A percentile compares a stretch with the other conserved stretches of the same genome.
phyloP scores from a whole-genome alignment of 2,797 vertebrate species.

The Enteromius afrohamiltoni region DNA sequence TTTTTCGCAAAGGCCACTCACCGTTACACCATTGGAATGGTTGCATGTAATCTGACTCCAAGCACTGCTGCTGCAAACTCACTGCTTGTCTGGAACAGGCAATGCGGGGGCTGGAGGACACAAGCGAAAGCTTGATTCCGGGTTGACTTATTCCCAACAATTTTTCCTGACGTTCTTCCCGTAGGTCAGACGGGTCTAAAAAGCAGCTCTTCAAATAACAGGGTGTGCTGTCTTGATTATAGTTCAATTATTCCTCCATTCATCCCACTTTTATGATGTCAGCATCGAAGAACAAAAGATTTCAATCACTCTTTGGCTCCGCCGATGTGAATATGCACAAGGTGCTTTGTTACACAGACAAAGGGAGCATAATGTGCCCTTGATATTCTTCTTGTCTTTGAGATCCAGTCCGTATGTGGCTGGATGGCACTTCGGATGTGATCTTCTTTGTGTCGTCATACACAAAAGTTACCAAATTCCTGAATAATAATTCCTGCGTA shows the following conservation, averaged over 20 bases:
- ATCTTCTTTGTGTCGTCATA: constrained; percentile 26
- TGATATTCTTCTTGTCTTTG: constrained; percentile 37
- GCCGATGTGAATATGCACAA: constrained; percentile 36
- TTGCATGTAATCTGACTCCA: constrained; percentile 83
- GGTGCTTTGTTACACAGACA: constrained; percentile 52
- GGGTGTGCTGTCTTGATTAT: constrained; percentile 18
- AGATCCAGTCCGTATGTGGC: constrained; percentile 16
- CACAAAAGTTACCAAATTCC: constrained; percentile 11
- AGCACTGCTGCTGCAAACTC: constrained; percentile 71
- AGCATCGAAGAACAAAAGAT: constrained; percentile 40
- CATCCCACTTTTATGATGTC: constrained; percentile 27
- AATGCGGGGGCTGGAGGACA: constrained; percentile 58
- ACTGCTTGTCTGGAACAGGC: constrained; percentile 68
- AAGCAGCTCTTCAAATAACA: constrained; percentile 48
- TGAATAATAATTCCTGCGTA: background rate
- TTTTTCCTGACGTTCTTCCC: background rate
- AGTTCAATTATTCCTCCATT: constrained; percentile 21
- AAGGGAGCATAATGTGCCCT: constrained; percentile 52
- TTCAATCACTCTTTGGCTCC: constrained; percentile 15
- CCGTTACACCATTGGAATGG: constrained; percentile 86
- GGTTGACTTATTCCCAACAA: background rate
- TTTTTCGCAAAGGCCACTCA: constrained; percentile 66
- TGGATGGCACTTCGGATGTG: constrained; percentile 13
- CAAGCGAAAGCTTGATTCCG: constrained; percentile 42
- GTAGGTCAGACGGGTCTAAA: background rate